Evolutionary conservation across 2,888 invertebrate species (phyloP), one percentile per base, ranked within the genome.

Genomic region (Drosophila rellima): DNA sequence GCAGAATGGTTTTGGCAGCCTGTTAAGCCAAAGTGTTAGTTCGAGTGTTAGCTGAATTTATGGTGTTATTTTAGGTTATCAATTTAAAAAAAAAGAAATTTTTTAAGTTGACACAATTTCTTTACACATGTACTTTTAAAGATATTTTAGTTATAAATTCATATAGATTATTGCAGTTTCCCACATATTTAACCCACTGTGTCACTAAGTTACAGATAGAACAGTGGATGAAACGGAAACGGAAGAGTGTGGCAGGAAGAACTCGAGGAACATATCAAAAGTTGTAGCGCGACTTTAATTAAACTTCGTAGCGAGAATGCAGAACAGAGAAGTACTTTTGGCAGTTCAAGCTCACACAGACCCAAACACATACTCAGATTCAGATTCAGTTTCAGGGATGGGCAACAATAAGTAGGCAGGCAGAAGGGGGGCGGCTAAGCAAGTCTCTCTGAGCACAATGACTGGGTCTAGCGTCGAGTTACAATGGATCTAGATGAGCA

Each of bases 271-370:
- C 83, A 83, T 83, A 83, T 83, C 83, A 83, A 84, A 83, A 83
- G 87, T 83, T 83, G 84, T 83, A 67, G 84, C 87, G 84, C 88
- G 88, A 82, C 88, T 84, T 84, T 84, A 84, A 84, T 84, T 84
- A 84, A 84, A 84, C 84, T 84, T 84, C 69, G 78, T 54, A 69
- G 65, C 48, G 70, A 66, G 75, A 75, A 78, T 80, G 62, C 79
- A 67, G 70, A 79, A 52, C 65, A 63, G 65, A 63, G 70, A 70
- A 83, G 82, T 73, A 87, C 87, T 84, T 83, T 83, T 83, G 87
- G 83, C 84, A 83, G 87, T 84, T 87, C 62, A 75, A 82, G 80
- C 82, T 65, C 39, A 70, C 20, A 42, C 31, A 57, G 35, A 64
- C 18, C 60, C 52, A 73, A 15, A 69, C 42, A 45, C 10, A 44